Evolutionary conservation across 2,113 vertebrate species (phyloP).

Genomic region (Lophotis ruficrista): DNA sequence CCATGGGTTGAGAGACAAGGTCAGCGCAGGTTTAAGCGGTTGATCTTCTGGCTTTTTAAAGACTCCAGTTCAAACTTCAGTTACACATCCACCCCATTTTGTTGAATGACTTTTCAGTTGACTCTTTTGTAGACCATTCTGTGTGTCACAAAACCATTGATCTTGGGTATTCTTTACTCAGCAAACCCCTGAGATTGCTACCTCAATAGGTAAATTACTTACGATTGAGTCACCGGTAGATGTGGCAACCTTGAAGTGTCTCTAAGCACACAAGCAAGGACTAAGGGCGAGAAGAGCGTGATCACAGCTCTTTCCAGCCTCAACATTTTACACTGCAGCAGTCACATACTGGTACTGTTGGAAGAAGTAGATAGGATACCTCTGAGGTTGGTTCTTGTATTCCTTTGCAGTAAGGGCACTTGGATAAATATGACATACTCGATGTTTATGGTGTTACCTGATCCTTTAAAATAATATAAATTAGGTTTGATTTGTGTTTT

Average conservation of each 20-base stretch:
- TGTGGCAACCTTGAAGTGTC: neutral
- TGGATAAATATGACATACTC: neutral
- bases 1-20: neutral
- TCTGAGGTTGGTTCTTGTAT: neutral
- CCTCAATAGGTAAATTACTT: neutral
- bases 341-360: neutral
- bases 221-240: neutral
- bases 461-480: neutral
- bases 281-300: neutral
- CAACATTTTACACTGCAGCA: neutral
- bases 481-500: neutral
- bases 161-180: neutral
- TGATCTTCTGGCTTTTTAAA: neutral
- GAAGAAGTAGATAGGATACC: neutral
- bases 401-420: neutral
- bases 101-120: neutral
- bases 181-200: neutral
- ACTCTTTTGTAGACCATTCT: neutral
- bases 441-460: neutral
- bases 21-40: neutral
- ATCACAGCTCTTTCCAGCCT: neutral
- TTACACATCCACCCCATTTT: neutral
- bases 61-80: neutral
- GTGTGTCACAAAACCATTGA: neutral
- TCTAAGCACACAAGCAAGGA: neutral